Conservation (phyloP, 2,797 vertebrate species). For the Nannoperca australis region DNA sequence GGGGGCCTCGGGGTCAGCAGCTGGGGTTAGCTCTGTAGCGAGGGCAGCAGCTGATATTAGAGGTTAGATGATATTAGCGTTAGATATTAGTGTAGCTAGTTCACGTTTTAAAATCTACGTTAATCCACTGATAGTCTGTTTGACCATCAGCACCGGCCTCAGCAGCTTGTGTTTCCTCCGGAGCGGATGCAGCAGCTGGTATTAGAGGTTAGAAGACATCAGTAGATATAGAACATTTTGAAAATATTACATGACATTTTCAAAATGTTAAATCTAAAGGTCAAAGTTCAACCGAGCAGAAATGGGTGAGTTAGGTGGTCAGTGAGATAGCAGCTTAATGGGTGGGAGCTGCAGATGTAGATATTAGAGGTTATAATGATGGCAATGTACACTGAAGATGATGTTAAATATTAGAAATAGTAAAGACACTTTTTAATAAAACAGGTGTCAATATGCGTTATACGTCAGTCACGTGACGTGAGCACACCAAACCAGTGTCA, state of each 20-base stretch:
- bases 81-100: no score
- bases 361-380: constrained; percentile 42
- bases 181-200: constrained; percentile 42
- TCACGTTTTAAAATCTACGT: no score
- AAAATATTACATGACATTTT: constrained; percentile 8
- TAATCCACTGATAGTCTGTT: no score
- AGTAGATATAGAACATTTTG: constrained; percentile 11
- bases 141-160: constrained; percentile 30
- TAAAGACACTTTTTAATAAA: background rate
- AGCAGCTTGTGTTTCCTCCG: no score
- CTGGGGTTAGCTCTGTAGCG: constrained; percentile 41
- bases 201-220: constrained; percentile 46
- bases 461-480: background rate
- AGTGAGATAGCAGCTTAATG: constrained; percentile 36
- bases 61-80: constrained; percentile 30
- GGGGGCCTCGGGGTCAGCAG: constrained; percentile 36
- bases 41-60: constrained; percentile 55
- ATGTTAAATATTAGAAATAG: constrained; percentile 14
- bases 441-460: background rate
- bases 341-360: constrained; percentile 30
- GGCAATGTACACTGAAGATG: background rate
- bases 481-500: background rate
- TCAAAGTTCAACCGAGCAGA: background rate
- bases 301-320: background rate
- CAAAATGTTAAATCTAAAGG: constrained; percentile 18